These are phyloP conservation scores for Halcyon senegalensis DNA, from an alignment of 2,113 vertebrate genomes.

Conservation along the genomic window DNA sequence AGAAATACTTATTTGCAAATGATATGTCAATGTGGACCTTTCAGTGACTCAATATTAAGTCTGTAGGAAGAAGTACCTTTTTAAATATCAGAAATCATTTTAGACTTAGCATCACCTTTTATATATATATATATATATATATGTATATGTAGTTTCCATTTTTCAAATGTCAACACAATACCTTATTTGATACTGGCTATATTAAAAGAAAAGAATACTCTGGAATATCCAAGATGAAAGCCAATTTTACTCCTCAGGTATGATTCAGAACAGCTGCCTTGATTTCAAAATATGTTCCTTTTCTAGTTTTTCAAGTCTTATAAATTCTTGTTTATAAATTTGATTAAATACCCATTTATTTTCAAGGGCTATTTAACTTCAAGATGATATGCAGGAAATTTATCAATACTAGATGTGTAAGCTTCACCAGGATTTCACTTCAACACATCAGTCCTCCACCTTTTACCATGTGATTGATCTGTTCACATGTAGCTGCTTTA, in stretches of 20 bases:
- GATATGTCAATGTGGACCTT: neutral
- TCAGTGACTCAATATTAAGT: neutral
- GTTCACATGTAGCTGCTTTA: neutral
- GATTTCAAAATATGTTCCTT: neutral
- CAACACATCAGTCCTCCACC: neutral
- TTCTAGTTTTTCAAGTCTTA: neutral
- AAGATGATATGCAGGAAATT: neutral
- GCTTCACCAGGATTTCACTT: neutral
- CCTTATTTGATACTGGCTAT: neutral
- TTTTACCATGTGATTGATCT: neutral
- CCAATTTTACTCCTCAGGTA: neutral
- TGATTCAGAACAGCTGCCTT: neutral
- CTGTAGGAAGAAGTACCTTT: neutral
- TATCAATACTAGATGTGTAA: neutral
- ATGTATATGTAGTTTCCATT: neutral
- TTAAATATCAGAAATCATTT: neutral
- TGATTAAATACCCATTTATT: neutral
- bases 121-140: too few relatives aligned
- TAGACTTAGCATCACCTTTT: neutral
- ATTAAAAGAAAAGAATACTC: neutral
- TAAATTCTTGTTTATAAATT: neutral
- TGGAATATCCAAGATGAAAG: neutral
- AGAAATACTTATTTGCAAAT: neutral
- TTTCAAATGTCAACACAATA: neutral
- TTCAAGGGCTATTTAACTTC: neutral